Conservation (phyloP, 1,140 invertebrate species). For the Lepidurus arcticus region DNA sequence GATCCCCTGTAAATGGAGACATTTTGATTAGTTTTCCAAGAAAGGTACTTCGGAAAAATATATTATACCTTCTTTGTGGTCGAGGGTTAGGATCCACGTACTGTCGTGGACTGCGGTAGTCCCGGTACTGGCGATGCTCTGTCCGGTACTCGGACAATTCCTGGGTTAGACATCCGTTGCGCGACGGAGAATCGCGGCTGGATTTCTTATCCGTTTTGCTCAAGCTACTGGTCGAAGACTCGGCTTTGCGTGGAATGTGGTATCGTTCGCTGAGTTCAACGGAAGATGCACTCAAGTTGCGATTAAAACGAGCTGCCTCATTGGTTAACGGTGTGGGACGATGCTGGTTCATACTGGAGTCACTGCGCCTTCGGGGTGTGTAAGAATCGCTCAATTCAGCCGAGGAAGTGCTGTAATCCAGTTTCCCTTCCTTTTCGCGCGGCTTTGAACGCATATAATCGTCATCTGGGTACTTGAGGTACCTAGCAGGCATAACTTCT, state of each 20-base stretch:
- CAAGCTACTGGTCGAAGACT: neutral
- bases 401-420: neutral
- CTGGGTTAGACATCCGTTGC: slow-evolving; percentile 39
- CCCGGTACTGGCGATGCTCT: slow-evolving; percentile 49
- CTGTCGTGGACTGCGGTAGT: slow-evolving; percentile 44
- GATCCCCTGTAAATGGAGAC: neutral
- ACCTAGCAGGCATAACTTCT: neutral
- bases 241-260: neutral
- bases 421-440: neutral
- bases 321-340: neutral
- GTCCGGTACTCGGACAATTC: slow-evolving; percentile 48
- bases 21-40: neutral
- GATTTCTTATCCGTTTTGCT: neutral
- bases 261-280: neutral
- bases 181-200: neutral
- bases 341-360: neutral
- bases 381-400: neutral
- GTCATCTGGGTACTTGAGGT: neutral
- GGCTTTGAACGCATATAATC: neutral
- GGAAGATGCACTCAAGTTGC: neutral
- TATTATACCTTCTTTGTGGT: slow-evolving; percentile 22
- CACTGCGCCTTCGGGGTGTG: neutral
- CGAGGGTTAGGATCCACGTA: slow-evolving; percentile 31
- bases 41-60: neutral
- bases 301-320: neutral